Evolutionary conservation across 37 sponge, comb jelly and placozoan genomes (phyloP), one percentile per base, ranked within the genome.

Genomic region (Theonella swinhoei): DNA sequence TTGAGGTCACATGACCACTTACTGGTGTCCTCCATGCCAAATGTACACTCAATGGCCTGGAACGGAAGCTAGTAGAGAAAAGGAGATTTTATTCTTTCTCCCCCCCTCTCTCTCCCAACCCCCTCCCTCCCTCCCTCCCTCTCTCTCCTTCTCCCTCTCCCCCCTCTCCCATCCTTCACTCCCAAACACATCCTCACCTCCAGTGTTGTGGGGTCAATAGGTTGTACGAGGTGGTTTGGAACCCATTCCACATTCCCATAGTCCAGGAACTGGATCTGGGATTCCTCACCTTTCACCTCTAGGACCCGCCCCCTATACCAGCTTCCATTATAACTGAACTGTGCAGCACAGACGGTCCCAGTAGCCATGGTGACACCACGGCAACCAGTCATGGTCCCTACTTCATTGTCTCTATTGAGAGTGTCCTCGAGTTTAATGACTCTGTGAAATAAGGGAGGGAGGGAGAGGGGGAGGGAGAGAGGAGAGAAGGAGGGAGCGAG

Each of bases 171-270:
- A 30, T 42, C 54, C 38, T 26, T 35, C n/a, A 41, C 54, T 11
- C 24, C 26, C 2, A 4, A 3, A n/a, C n/a, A n/a, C 14, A 9
- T 7, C 39, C 43, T 72, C 30, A 80, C 64, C 29, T 75, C 69
- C 39, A 75, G 68, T 20, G 80, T 43, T n/a, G 25, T 11, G 25
- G 69, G 54, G 41, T 39, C 39, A 39, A 88, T 75, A 62, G 41
- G 77, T 66, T 75, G 76, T 3, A 80, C 67, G 1, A 41, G 22
- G 37, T 47, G 24, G 2, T 70, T 73, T 22, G 34, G 22, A n/a
- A 94, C 77, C 90, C 90, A 89, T 69, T 94, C 90, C 2, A 58
- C 61, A 68, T 94, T 84, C 34, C 94, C 94, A 64, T 87, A 87
- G 64, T 94, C 94, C 58, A 89, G 62, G 79, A 94, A 94, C 64